These are phyloP conservation scores for Hydrolagus colliei DNA, from an alignment of 2,797 vertebrate species.

Conservation along the genomic window DNA sequence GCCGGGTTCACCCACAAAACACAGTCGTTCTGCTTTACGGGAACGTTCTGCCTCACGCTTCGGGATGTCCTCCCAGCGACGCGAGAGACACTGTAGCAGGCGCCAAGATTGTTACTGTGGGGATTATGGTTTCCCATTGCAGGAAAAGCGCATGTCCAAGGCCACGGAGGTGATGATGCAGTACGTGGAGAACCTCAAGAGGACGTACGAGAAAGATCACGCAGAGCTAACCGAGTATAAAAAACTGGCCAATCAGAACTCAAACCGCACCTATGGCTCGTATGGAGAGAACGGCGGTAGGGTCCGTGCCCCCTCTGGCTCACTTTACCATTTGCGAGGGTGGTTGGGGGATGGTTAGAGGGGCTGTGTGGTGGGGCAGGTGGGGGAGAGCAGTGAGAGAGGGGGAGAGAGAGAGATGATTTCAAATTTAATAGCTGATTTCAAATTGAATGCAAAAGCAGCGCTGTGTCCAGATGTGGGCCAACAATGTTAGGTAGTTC, in stretches of 20 bases:
- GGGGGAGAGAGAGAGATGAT: neutral
- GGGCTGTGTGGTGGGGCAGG: neutral
- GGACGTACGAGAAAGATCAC: conserved; percentile 95
- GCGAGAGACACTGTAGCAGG: no score
- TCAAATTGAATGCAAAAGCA: no score
- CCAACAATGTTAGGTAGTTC: no score
- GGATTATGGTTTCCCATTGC: conserved; percentile 32
- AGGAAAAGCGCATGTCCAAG: conserved; percentile 97
- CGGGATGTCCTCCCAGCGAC: no score
- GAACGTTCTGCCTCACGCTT: no score
- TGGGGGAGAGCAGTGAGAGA: neutral
- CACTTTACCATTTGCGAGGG: neutral
- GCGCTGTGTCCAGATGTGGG: no score
- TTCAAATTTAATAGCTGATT: no score
- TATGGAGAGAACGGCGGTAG: conserved; percentile 68
- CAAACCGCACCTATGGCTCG: conserved; percentile 77
- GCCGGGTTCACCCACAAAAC: no score
- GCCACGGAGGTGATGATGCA: conserved; percentile 98
- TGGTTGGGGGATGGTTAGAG: neutral
- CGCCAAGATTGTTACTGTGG: no score
- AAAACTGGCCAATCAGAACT: conserved; percentile 96
- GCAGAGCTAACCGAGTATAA: conserved; percentile 94
- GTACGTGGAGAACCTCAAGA: conserved; percentile 93
- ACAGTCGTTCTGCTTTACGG: no score
- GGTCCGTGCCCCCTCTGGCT: neutral